Conservation (phyloP, 2,797 vertebrate genomes). For the Gambelia wislizenii region DNA sequence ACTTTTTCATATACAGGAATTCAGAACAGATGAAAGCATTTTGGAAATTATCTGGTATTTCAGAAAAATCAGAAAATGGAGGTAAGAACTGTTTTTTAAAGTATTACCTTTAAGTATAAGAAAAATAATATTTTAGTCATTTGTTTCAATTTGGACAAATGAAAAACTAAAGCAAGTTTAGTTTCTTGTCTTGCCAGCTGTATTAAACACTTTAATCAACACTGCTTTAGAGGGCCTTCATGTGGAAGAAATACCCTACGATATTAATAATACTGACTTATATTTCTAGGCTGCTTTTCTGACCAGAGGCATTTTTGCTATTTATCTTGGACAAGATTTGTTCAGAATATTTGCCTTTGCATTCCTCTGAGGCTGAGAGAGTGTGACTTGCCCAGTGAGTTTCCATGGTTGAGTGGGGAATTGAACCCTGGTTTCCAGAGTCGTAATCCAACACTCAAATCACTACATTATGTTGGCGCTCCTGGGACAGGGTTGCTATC, state of each 20-base stretch:
- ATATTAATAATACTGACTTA: background rate
- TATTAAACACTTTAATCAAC: background rate
- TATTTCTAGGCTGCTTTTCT: background rate
- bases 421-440: too few relatives aligned
- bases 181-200: background rate
- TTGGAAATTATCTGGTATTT: conserved; percentile 95
- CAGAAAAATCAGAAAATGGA: conserved; percentile 96
- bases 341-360: too few relatives aligned
- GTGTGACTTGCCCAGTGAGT: too few relatives aligned
- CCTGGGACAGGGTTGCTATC: too few relatives aligned
- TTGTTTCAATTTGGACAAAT: background rate
- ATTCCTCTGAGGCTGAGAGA: too few relatives aligned
- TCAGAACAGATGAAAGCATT: conserved; percentile 93
- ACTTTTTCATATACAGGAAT: conserved; percentile 84
- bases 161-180: background rate
- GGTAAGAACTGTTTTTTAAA: conserved; percentile 77
- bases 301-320: background rate
- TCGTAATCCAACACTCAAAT: too few relatives aligned
- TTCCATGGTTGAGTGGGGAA: too few relatives aligned
- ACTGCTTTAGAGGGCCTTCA: background rate
- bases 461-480: too few relatives aligned
- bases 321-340: background rate
- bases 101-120: background rate
- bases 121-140: background rate
- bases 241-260: background rate